These are phyloP conservation scores for Homarus gammarus DNA, from an alignment of 2,888 invertebrate genomes.

Conservation along the genomic window DNA sequence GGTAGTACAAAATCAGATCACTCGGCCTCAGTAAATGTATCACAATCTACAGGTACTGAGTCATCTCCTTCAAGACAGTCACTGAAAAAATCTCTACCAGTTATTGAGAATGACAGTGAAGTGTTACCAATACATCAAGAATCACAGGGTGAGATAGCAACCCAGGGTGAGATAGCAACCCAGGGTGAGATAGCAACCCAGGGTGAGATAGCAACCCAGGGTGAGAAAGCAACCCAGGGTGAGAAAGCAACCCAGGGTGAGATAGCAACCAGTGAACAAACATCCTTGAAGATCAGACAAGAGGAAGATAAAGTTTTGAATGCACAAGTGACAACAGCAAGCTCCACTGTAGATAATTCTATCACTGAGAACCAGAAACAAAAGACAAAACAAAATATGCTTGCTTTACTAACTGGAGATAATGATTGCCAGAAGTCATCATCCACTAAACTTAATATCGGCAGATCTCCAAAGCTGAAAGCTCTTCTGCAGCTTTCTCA, in stretches of 20 bases:
- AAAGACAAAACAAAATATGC: neutral
- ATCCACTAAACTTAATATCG: neutral
- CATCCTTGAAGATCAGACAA: neutral
- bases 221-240: neutral
- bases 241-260: neutral
- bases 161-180: neutral
- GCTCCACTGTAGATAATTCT: neutral
- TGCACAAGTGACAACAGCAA: neutral
- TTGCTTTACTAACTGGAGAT: neutral
- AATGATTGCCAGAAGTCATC: neutral
- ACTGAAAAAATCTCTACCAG: neutral
- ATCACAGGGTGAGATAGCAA: neutral
- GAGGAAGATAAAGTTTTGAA: neutral
- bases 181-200: neutral
- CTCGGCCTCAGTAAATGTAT: neutral
- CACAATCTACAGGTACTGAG: neutral
- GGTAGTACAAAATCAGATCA: no score
- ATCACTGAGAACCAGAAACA: neutral
- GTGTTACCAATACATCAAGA: no score
- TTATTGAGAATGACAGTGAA: neutral
- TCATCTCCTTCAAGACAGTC: neutral
- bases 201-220: neutral
- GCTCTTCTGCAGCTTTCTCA: slow-evolving; percentile 47
- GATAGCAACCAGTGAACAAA: neutral
- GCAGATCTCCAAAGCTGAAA: slow-evolving; percentile 51